Evolutionary conservation across 2,888 invertebrate species (phyloP).

Genomic region (Andrena fulva): DNA sequence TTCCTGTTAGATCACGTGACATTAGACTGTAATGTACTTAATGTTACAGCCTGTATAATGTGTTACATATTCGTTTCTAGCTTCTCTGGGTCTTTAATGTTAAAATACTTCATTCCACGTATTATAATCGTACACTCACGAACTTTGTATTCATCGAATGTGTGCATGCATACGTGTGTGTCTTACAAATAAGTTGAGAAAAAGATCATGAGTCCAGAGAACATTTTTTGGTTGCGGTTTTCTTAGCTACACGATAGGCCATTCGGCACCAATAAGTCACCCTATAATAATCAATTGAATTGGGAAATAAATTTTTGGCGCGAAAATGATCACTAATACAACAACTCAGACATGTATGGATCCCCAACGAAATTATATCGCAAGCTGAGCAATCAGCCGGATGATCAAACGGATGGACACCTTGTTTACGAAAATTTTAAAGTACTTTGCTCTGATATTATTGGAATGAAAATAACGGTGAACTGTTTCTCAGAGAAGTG

Average conservation of each 20-base stretch:
- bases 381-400: neutral
- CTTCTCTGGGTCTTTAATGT: conserved; percentile 55
- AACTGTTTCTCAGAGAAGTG: neutral
- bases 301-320: neutral
- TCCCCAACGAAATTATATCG: neutral
- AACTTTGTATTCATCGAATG: conserved; percentile 19
- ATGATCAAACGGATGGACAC: neutral
- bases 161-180: conserved; percentile 12
- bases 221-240: conserved; percentile 11
- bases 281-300: neutral
- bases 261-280: conserved; percentile 38
- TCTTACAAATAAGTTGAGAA: conserved; percentile 16
- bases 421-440: neutral
- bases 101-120: conserved; percentile 72
- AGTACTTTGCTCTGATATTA: neutral
- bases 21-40: no score
- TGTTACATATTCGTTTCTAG: conserved; percentile 60
- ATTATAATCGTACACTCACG: conserved; percentile 21
- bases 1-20: no score
- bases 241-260: conserved; percentile 57
- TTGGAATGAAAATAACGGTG: neutral
- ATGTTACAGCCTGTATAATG: conserved; percentile 46
- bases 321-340: neutral
- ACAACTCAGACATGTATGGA: neutral
- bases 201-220: conserved; percentile 15